A percentile compares a stretch with the other conserved stretches of the same genome.
These are phyloP conservation scores for Lasioglossum baleicum DNA, from an alignment of 1,140 invertebrate genomes.

Conservation along the genomic window DNA sequence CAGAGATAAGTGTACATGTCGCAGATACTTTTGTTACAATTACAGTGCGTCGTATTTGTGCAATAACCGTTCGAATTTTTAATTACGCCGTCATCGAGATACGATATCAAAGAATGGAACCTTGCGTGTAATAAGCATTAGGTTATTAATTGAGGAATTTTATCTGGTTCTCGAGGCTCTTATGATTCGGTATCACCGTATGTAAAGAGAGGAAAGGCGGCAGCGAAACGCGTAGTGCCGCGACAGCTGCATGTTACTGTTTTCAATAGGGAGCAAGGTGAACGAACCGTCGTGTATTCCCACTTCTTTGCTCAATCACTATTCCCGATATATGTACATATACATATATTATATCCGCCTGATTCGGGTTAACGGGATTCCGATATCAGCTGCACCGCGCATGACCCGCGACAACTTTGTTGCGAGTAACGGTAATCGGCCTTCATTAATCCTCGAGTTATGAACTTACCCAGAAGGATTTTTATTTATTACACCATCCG, in stretches of 20 bases:
- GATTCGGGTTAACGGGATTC: neutral
- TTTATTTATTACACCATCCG: too few species aligned
- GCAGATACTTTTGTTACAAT: too few species aligned
- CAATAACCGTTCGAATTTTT: neutral
- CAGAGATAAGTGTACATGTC: too few species aligned
- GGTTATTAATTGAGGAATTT: too few species aligned
- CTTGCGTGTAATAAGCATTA: too few species aligned
- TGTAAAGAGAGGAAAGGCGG: neutral
- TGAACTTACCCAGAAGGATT: too few species aligned
- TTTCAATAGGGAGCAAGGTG: constrained; percentile 46
- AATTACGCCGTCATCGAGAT: too few species aligned
- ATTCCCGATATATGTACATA: constrained; percentile 13
- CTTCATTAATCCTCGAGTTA: neutral
- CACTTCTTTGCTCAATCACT: neutral
- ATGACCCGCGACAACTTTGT: neutral
- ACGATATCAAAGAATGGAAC: too few species aligned
- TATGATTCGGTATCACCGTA: neutral
- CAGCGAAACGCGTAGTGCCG: neutral
- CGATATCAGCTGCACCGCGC: neutral
- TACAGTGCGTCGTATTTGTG: neutral
- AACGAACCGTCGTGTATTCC: constrained; percentile 45
- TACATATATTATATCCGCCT: too few species aligned
- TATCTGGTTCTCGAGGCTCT: neutral
- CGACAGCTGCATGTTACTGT: constrained; percentile 12
- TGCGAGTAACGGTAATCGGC: constrained; percentile 3